Base-by-base conservation (phyloP, 2,888 invertebrate species). In the Notodonta ziczac region DNA sequence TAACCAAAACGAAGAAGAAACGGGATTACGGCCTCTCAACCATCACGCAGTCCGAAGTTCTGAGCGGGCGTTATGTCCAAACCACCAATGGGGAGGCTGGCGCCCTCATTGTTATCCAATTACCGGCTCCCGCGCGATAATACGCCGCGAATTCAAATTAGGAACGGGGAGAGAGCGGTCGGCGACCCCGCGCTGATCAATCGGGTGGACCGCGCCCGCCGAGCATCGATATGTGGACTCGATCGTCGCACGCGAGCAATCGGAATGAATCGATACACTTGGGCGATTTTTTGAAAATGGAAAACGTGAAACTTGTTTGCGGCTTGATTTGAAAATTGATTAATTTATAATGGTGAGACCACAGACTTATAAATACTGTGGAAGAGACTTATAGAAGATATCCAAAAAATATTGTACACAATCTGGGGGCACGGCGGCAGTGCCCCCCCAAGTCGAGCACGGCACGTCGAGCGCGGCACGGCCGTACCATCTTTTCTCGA, bases 51-150 rank as follows among this genome's bases (percentile, higher is more conserved):
- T 61, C 60, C 67, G 69, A 74, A 77, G 62, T 75, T 73, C 76
- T 72, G 78, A 81, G 74, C 69, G 71, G 77, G 82, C 81, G 78
- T 78, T 73, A 82, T 79, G 84, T 82, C 84, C 81, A 78, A 81
- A 78, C 80, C 78, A 78, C 84, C 81, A 81, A 82, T 79, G 89
- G 90, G 84, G 89, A 89, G 86, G 89, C 85, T 83, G 83, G 83
- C 86, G 86, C 90, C 90, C 88, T 86, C 89, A 91, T 93, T 91
- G 92, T 93, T 92, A 93, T 92, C 93, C 92, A 92, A 93, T 93
- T 93, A 93, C 87, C 87, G 81, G 85, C 87, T 89, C 91, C 91
- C 89, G 90, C 88, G 87, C 88, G 91, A 89, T 91, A 91, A 92
- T 91, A 86, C 88, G 90, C 88, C 87, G 93, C 91, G 91, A 92